Evolutionary conservation across 1,140 invertebrate genomes (phyloP).

Genomic region (Lanistes nyassanus): DNA sequence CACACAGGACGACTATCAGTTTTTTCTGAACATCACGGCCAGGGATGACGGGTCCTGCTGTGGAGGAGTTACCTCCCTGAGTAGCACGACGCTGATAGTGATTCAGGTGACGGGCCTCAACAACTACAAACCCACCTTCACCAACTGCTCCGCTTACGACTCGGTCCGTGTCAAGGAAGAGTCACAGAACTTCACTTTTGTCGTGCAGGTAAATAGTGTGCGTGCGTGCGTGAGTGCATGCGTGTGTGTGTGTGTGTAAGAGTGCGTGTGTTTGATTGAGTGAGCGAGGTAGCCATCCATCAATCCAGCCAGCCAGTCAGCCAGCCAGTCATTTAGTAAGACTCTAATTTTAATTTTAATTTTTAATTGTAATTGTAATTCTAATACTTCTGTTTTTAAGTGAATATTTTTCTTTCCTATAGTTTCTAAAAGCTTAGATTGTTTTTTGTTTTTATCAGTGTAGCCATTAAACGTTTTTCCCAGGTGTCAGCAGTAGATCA

Average conservation of each 20-base stretch:
- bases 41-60: slow-evolving; percentile 59
- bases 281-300: too few species aligned
- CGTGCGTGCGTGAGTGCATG: slow-evolving; percentile 38
- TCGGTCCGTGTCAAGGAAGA: slow-evolving; percentile 42
- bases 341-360: too few species aligned
- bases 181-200: slow-evolving; percentile 36
- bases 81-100: slow-evolving; percentile 30
- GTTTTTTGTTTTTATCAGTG: neutral
- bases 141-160: slow-evolving; percentile 39
- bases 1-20: slow-evolving; percentile 37
- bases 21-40: slow-evolving; percentile 46
- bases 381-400: too few species aligned
- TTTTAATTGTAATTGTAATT: too few species aligned
- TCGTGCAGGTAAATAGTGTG: slow-evolving; percentile 38
- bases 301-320: too few species aligned
- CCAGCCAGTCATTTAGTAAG: too few species aligned
- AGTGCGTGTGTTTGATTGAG: neutral
- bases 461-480: neutral
- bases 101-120: slow-evolving; percentile 48
- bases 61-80: slow-evolving; percentile 32
- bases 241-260: neutral
- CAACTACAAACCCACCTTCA: slow-evolving; percentile 49
- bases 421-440: neutral
- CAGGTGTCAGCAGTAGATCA: slow-evolving; percentile 52
- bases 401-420: neutral